Evolutionary conservation across 1,140 invertebrate species (phyloP), one percentile per base, ranked within the genome.

Genomic region (Drosophila guanche): DNA sequence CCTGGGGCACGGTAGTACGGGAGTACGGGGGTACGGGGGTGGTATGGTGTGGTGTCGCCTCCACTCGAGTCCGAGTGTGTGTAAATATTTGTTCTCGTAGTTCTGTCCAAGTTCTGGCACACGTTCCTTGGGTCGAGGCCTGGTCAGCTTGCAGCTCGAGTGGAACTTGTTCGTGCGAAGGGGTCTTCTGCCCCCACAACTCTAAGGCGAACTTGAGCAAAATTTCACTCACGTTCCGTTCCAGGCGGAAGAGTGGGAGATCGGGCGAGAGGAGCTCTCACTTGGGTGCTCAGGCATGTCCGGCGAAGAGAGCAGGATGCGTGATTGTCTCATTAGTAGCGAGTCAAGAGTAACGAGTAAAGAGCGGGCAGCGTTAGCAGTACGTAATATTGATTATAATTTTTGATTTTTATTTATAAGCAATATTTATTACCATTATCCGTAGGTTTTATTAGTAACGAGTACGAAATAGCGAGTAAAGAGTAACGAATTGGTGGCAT

Each of bases 81-180:
- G 76, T 74, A 85, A 85, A 86, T 85, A 86, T 85, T 85, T 80
- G 84, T 77, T 80, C 63, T 46, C 48, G 62, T 69, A 86, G 73
- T 80, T 37, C 10, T 67, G 57, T 48, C 58, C 76, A 86, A 76
- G 67, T 85, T 85, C 14, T 62, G 22, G 33, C 56, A 59, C 63
- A 72, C 70, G 53, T 62, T 63, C 42, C 20, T 48, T 46, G 27
- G 33, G 33, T 37, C 33, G 33, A 37, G 47, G 22, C 41, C 45
- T 48, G 62, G 76, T 57, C 68, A 67, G 73, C 42, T 46, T 41
- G 48, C 47, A 69, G 48, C 23, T 72, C 37, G 52, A 42, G 41
- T 29, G 27, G 41, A 59, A 58, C 53, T 61, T 33, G 12, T 43
- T 5, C 50, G 41, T 45, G 10, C 10, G 33, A 1, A 12, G 33